Percentiles rank a stretch among this genome's conserved stretches.
Evolutionary conservation across 2,888 invertebrate genomes (phyloP).

Genomic region (Drosophila pegasa): DNA sequence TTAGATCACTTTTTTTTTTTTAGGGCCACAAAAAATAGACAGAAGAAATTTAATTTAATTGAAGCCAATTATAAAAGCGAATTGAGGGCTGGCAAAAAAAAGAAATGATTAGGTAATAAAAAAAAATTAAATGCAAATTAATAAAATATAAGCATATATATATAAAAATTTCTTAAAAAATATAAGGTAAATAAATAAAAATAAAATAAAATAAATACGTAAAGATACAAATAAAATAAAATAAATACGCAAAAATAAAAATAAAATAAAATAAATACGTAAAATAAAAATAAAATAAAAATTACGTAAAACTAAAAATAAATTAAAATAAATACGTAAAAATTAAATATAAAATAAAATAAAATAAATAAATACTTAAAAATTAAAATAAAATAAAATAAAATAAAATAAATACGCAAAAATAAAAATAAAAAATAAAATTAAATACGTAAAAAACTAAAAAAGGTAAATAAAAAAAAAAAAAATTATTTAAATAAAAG

Average conservation of each 20-base stretch:
- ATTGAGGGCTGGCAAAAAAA: background rate
- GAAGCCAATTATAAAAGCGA: slow-evolving; percentile 2
- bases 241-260: no score
- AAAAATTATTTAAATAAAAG: no score
- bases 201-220: background rate
- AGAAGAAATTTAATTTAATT: slow-evolving; percentile 3
- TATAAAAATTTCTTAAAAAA: background rate
- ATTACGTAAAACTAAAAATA: background rate
- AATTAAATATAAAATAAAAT: background rate
- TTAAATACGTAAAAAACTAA: background rate
- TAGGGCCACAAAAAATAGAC: background rate
- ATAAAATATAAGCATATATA: background rate
- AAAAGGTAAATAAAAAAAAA: no score
- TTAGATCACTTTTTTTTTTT: background rate
- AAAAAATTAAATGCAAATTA: no score
- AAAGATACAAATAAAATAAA: background rate
- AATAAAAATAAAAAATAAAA: background rate
- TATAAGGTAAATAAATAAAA: background rate
- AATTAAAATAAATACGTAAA: background rate
- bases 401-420: background rate
- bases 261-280: no score
- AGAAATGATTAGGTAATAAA: no score
- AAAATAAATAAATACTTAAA: background rate
- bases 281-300: background rate
- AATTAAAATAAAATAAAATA: background rate